A percentile compares a stretch with the other conserved stretches of the same genome.
These are phyloP conservation scores for Syrmaticus mikado DNA, from an alignment of 2,113 vertebrate species.

Conservation along the genomic window DNA sequence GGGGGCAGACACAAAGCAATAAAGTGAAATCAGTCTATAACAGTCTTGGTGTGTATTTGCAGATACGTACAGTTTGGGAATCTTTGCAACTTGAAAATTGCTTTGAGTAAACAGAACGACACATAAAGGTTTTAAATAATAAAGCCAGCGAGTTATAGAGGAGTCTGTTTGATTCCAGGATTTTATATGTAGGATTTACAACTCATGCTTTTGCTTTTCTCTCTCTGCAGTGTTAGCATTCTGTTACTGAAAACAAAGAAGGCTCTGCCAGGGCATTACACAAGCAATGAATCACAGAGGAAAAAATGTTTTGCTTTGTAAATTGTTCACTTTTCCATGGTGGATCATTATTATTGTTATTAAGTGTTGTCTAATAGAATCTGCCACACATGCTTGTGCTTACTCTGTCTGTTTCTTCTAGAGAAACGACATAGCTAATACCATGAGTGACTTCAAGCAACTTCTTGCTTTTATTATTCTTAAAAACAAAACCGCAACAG, in stretches of 20 bases:
- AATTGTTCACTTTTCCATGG: constrained; percentile 67
- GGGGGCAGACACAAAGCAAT: constrained; percentile 59
- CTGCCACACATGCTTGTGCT: constrained; percentile 45
- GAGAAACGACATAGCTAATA: not conserved
- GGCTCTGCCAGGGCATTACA: constrained; percentile 69
- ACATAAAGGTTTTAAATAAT: constrained; percentile 65
- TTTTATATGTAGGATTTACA: constrained; percentile 74
- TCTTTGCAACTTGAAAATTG: constrained; percentile 60
- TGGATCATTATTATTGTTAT: not conserved
- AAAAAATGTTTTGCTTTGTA: constrained; percentile 72
- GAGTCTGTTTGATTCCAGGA: constrained; percentile 43
- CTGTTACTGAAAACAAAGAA: constrained; percentile 72
- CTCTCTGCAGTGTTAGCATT: constrained; percentile 72
- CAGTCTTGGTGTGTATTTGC: constrained; percentile 27
- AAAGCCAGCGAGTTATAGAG: constrained; percentile 56
- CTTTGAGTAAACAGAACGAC: constrained; percentile 50
- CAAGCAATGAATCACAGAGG: constrained; percentile 72
- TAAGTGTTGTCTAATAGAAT: constrained; percentile 25
- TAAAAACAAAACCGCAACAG: constrained; percentile 17
- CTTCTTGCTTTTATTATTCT: constrained; percentile 40
- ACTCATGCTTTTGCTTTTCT: constrained; percentile 65
- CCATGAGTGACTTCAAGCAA: constrained; percentile 24
- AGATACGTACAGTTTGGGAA: constrained; percentile 61
- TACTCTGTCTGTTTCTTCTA: not conserved
- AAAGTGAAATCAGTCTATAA: constrained; percentile 54